Base-by-base conservation (phyloP, 2,888 invertebrate species). In the Tuta absoluta region DNA sequence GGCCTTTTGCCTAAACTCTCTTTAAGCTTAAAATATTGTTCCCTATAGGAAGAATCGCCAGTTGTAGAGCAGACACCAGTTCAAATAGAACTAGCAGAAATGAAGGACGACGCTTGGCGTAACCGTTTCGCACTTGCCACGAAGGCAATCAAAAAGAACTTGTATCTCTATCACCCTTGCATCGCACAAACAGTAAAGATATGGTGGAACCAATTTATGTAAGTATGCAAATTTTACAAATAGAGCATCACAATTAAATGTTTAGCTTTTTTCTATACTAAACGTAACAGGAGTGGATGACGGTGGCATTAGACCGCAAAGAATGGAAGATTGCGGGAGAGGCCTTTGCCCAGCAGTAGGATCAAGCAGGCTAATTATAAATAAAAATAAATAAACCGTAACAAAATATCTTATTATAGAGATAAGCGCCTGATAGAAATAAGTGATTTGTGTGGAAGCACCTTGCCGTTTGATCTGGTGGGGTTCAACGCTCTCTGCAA, bases 201-300 rank as follows among this genome's bases (percentile, higher is more conserved):
- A 62, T 98, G 98, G 97, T 94, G 94, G 85, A 93, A 93, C 59
- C 93, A 95, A 71, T 98, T 95, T 79, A 94, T 94, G 95, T 93
- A 84, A 61, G 61, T 79, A 38, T 10, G 33, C 33, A n/a, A n/a
- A n/a, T n/a, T n/a, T n/a, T n/a, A n/a, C n/a, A n/a, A n/a, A n/a
- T n/a, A n/a, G n/a, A n/a, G n/a, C n/a, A n/a, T n/a, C n/a, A n/a
- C n/a, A n/a, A n/a, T n/a, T n/a, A n/a, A n/a, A n/a, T n/a, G n/a
- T n/a, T n/a, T n/a, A n/a, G n/a, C n/a, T n/a, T n/a, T n/a, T n/a
- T n/a, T n/a, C n/a, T n/a, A n/a, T n/a, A n/a, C n/a, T n/a, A n/a
- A n/a, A n/a, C n/a, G n/a, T 53, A 1, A 23, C 23, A 23, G 21
- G 10, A 19, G 21, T n/a, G n/a, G n/a, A n/a, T n/a, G n/a, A n/a